phyloP scores from a whole-genome alignment of 2,888 invertebrate species.

The Lissocephala sabroskyi region DNA sequence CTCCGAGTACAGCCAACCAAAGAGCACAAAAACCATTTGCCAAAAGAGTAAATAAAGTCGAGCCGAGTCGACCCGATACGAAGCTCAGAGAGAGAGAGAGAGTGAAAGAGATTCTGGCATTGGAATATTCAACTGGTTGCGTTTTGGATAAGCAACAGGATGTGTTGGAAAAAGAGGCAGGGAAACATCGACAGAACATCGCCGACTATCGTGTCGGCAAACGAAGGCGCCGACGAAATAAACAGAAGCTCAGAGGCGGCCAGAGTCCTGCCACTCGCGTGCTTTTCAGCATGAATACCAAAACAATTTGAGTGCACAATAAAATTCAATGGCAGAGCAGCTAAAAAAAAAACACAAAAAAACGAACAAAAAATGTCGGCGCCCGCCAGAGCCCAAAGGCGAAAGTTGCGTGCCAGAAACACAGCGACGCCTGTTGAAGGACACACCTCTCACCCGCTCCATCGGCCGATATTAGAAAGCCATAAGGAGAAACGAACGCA shows the following conservation, averaged over 20 bases:
- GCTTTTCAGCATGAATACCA: constrained; percentile 63
- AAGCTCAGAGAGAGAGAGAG: constrained; percentile 4
- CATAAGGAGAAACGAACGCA: constrained; percentile 16
- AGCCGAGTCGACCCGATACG: neutral
- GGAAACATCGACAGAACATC: constrained; percentile 2
- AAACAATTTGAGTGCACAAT: constrained; percentile 62
- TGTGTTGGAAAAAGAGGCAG: constrained; percentile 48
- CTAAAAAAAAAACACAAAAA: constrained; percentile 12
- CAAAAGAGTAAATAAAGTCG: neutral
- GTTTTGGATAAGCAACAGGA: constrained; percentile 58
- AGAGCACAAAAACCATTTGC: neutral
- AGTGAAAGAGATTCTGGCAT: constrained; percentile 37
- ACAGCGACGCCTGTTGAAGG: constrained; percentile 58
- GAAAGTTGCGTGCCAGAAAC: constrained; percentile 51
- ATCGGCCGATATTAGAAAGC: constrained; percentile 39
- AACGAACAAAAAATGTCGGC: no score
- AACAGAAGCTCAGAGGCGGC: constrained; percentile 11
- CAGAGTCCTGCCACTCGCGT: constrained; percentile 39
- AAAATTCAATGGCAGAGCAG: constrained; percentile 52
- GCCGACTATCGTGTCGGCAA: no score
- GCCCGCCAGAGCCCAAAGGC: neutral
- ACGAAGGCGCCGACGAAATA: constrained; percentile 31
- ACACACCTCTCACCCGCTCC: constrained; percentile 27
- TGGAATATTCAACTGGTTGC: constrained; percentile 63
- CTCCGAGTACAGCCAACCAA: neutral